Conservation (phyloP, 1,140 invertebrate species). For the Drosophila santomea region DNA sequence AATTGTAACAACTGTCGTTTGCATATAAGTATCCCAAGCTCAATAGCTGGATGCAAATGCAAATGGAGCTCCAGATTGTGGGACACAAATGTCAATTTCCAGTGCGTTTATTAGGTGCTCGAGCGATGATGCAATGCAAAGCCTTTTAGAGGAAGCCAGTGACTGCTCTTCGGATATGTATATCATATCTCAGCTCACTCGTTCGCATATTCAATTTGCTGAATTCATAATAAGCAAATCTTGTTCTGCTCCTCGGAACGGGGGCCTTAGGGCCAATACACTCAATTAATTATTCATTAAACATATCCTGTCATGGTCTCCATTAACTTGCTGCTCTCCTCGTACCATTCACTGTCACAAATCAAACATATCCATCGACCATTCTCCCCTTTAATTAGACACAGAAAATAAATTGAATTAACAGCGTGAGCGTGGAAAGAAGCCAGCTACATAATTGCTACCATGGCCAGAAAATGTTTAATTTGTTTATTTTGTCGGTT, state of each 20-base stretch:
- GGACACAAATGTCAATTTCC: conserved; percentile 55
- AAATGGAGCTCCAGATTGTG: conserved; percentile 28
- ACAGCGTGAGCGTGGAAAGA: conserved; percentile 57
- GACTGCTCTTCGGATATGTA: neutral
- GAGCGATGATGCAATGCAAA: conserved; percentile 39
- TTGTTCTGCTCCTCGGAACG: conserved; percentile 2
- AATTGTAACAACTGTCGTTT: conserved; percentile 80
- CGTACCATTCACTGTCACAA: conserved; percentile 23
- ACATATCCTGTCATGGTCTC: conserved; percentile 45
- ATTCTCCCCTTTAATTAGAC: conserved; percentile 70
- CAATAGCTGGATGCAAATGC: conserved; percentile 18
- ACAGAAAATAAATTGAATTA: conserved; percentile 78
- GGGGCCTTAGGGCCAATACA: conserved; percentile 10
- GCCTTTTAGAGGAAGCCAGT: neutral
- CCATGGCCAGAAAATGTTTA: conserved; percentile 64
- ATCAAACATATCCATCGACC: conserved; percentile 42
- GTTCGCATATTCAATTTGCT: neutral
- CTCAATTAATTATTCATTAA: conserved; percentile 51
- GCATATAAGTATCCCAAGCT: conserved; percentile 56
- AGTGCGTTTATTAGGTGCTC: conserved; percentile 60
- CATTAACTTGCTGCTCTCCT: conserved; percentile 39
- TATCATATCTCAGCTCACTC: neutral
- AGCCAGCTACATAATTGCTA: conserved; percentile 65
- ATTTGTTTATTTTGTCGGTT: conserved; percentile 67
- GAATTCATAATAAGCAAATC: conserved; percentile 1